A percentile compares a stretch with the other conserved stretches of the same genome.
Conservation (phyloP, 1,140 invertebrate species). For the Drosophila burlai region DNA sequence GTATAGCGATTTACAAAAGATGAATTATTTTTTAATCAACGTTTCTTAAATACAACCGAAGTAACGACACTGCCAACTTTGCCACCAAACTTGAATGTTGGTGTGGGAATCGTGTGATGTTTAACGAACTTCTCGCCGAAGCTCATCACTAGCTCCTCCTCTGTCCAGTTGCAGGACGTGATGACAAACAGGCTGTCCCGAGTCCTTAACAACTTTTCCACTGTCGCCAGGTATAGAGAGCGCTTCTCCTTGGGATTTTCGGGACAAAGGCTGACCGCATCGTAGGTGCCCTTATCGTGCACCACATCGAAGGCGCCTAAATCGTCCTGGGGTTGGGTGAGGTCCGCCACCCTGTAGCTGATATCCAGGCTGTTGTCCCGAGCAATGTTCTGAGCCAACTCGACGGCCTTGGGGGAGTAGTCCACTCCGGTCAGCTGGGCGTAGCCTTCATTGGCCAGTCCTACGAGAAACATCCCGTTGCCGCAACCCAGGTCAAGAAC, state of each 20-base stretch:
- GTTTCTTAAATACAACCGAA: slow-evolving; percentile 89
- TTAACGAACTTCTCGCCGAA: slow-evolving; percentile 89
- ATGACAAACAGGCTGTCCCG: slow-evolving; percentile 90
- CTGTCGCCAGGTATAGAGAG: slow-evolving; percentile 89
- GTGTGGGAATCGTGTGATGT: slow-evolving; percentile 89
- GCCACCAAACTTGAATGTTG: slow-evolving; percentile 93
- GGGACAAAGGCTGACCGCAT: slow-evolving; percentile 94
- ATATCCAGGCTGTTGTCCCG: slow-evolving; percentile 86
- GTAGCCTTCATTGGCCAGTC: slow-evolving; percentile 90
- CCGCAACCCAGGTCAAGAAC: slow-evolving; percentile 93
- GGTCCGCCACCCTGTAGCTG: slow-evolving; percentile 86
- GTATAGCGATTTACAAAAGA: background rate
- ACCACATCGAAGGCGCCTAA: slow-evolving; percentile 88
- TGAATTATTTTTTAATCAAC: slow-evolving; percentile 3
- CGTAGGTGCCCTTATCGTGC: slow-evolving; percentile 97
- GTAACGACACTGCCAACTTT: slow-evolving; percentile 92
- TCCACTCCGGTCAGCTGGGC: slow-evolving; percentile 92
- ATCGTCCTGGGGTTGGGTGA: slow-evolving; percentile 40
- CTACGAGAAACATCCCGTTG: slow-evolving; percentile 94
- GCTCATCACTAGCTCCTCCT: slow-evolving; percentile 91
- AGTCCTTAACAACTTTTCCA: slow-evolving; percentile 78
- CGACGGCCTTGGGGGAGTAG: slow-evolving; percentile 92
- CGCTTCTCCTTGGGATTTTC: slow-evolving; percentile 88
- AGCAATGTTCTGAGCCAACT: slow-evolving; percentile 89
- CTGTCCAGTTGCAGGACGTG: slow-evolving; percentile 98